Conservation (phyloP, 2,113 vertebrate genomes). For the Thermophis baileyi region DNA sequence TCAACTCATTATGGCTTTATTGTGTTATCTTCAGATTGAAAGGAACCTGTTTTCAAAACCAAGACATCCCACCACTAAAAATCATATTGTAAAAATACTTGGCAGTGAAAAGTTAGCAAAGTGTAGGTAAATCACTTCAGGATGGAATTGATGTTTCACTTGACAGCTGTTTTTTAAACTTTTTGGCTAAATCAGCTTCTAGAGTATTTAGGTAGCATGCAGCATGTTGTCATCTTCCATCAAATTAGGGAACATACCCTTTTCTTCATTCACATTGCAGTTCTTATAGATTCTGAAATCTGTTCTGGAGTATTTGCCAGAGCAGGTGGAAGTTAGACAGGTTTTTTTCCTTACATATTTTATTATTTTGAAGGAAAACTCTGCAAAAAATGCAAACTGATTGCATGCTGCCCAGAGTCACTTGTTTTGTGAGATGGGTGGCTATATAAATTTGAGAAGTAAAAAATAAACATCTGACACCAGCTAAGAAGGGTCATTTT, state of each 20-base stretch:
- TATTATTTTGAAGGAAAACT: not conserved
- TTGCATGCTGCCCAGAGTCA: too few species aligned
- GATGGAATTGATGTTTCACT: not conserved
- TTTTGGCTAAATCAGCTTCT: not conserved
- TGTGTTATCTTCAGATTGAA: not conserved
- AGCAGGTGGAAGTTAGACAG: not conserved
- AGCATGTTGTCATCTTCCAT: not conserved
- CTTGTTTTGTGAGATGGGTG: too few species aligned
- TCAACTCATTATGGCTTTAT: not conserved
- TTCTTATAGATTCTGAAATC: not conserved
- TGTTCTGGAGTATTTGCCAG: not conserved
- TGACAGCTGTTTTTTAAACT: not conserved
- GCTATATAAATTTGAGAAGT: too few species aligned
- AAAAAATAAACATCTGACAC: not conserved
- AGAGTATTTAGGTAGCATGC: not conserved
- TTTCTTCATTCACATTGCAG: not conserved
- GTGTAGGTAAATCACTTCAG: not conserved
- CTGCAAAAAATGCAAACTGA: not conserved
- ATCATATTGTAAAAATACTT: not conserved
- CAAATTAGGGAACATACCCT: not conserved
- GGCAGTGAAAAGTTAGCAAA: not conserved
- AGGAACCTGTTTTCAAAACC: not conserved
- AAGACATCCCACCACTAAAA: not conserved
- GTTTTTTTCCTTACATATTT: not conserved
- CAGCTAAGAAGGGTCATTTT: not conserved